Evolutionary conservation across 2,888 invertebrate species (phyloP).

Genomic region (Masnerella sp.): DNA sequence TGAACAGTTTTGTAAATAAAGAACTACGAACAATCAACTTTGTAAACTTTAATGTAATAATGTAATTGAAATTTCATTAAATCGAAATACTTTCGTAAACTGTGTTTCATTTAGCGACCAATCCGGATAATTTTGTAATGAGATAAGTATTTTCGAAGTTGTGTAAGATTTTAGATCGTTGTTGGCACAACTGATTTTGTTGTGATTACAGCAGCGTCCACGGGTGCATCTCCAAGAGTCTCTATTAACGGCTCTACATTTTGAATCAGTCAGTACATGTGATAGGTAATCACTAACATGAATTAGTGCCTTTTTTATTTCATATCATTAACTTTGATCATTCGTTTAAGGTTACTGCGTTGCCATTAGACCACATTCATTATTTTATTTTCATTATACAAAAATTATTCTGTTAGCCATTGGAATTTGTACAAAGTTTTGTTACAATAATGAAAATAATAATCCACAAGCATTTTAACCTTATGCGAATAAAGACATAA

Average conservation of each 20-base stretch:
- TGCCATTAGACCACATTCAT: slow-evolving; percentile 66
- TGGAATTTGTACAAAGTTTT: too few relatives aligned
- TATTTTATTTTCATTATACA: slow-evolving; percentile 32
- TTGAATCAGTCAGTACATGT: slow-evolving; percentile 77
- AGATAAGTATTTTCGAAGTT: slow-evolving; percentile 11
- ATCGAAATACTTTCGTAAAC: slow-evolving; percentile 37
- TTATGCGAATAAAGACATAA: too few relatives aligned
- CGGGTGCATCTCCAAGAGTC: slow-evolving; percentile 76
- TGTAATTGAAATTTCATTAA: slow-evolving; percentile 45
- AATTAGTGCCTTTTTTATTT: slow-evolving; percentile 71
- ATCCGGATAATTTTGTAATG: background rate
- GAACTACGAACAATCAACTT: background rate
- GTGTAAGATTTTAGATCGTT: slow-evolving; percentile 67
- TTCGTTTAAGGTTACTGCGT: slow-evolving; percentile 62
- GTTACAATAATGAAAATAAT: too few relatives aligned
- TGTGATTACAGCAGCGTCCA: slow-evolving; percentile 78
- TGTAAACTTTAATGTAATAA: slow-evolving; percentile 4
- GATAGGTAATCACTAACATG: slow-evolving; percentile 77
- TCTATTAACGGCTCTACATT: slow-evolving; percentile 76
- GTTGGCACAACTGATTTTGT: slow-evolving; percentile 78
- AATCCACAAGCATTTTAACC: too few relatives aligned
- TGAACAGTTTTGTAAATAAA: slow-evolving; percentile 16
- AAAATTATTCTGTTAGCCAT: too few relatives aligned
- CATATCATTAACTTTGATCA: slow-evolving; percentile 64
- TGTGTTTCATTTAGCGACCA: slow-evolving; percentile 19